phyloP scores from a whole-genome alignment of 2,888 invertebrate species.

The Osmoderma eremita region DNA sequence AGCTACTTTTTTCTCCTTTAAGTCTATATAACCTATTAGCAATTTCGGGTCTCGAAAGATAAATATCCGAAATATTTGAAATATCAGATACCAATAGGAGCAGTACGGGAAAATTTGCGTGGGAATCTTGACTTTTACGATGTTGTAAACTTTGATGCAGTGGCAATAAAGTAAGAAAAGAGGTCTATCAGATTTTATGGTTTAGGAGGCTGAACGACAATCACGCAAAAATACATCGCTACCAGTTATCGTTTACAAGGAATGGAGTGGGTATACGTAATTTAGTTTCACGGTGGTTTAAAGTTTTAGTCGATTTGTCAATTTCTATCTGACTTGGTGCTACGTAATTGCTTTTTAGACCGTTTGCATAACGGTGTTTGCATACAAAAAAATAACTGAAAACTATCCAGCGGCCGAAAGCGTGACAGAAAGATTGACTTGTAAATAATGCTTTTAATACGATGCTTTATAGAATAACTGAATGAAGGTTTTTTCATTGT shows the following conservation, averaged over 20 bases:
- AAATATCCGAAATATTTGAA: constrained; percentile 13
- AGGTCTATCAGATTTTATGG: constrained; percentile 34
- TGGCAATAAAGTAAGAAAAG: constrained; percentile 35
- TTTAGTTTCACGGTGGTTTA: constrained; percentile 33
- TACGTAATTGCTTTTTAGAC: constrained; percentile 22
- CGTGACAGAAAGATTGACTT: constrained; percentile 26
- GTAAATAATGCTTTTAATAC: constrained; percentile 24
- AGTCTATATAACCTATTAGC: too few species aligned
- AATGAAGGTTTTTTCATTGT: constrained; percentile 14
- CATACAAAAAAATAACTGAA: constrained; percentile 24
- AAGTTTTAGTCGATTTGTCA: constrained; percentile 34
- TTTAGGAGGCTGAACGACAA: constrained; percentile 22
- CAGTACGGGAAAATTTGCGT: constrained; percentile 26
- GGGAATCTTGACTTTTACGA: constrained; percentile 35
- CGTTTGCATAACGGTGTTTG: constrained; percentile 21
- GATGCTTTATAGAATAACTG: constrained; percentile 28
- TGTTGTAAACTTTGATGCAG: constrained; percentile 35
- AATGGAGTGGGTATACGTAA: constrained; percentile 25
- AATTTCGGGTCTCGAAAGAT: not conserved
- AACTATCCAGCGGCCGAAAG: constrained; percentile 27
- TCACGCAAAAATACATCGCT: constrained; percentile 21
- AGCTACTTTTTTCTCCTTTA: too few species aligned
- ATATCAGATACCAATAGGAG: constrained; percentile 5
- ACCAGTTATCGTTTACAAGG: constrained; percentile 14
- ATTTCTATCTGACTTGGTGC: constrained; percentile 20